Conservation (phyloP, 2,797 vertebrate genomes). For the Onychomys torridus region DNA sequence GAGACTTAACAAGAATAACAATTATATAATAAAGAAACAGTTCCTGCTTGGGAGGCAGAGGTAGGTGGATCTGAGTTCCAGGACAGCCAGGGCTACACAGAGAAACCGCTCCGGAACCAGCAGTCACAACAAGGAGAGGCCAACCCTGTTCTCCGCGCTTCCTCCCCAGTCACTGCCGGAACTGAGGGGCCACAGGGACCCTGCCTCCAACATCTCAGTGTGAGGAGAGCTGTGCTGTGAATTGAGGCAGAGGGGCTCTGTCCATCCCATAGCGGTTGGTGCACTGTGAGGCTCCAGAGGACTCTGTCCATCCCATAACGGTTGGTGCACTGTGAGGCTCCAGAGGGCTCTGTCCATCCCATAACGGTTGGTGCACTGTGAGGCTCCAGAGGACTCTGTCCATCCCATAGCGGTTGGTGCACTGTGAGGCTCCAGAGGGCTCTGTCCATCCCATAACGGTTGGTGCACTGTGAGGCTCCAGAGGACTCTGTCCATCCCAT, state of each 20-base stretch:
- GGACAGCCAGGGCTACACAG: not conserved
- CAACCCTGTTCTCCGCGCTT: not conserved
- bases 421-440: too few relatives aligned
- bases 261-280: not conserved
- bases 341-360: too few relatives aligned
- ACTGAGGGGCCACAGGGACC: not conserved
- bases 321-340: too few relatives aligned
- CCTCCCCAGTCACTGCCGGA: not conserved
- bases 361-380: too few relatives aligned
- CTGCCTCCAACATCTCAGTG: too few relatives aligned
- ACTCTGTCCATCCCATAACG: too few relatives aligned
- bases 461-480: too few relatives aligned
- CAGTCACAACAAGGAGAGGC: not conserved
- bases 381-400: too few relatives aligned
- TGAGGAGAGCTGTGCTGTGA: not conserved
- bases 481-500: not conserved
- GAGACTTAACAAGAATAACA: not conserved
- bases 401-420: too few relatives aligned
- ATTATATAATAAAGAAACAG: not conserved
- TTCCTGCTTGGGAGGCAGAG: not conserved
- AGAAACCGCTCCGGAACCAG: not conserved
- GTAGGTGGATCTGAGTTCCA: not conserved
- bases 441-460: too few relatives aligned
- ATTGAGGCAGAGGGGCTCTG: not conserved
- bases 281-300: not conserved